These are phyloP conservation scores for Amorpha juglandis DNA, from an alignment of 2,888 invertebrate genomes.

Conservation along the genomic window DNA sequence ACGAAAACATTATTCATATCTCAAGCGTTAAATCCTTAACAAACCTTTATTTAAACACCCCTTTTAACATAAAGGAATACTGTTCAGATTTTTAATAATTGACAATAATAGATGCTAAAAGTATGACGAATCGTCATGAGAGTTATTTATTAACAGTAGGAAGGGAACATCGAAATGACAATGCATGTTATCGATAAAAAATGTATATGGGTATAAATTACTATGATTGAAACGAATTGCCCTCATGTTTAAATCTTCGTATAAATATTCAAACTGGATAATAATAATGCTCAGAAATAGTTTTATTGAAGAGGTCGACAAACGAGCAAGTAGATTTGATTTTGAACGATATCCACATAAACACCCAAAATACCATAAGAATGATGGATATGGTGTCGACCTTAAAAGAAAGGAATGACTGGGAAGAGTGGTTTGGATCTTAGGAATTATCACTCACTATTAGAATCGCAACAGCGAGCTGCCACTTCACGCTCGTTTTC, in stretches of 20 bases:
- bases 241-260: conserved; percentile 59
- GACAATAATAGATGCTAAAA: conserved; percentile 69
- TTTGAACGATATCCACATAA: too few relatives aligned
- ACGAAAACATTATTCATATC: not conserved
- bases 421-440: too few relatives aligned
- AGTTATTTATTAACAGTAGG: conserved; percentile 56
- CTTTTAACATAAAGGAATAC: conserved; percentile 43
- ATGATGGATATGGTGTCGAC: too few relatives aligned
- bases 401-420: too few relatives aligned
- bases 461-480: too few relatives aligned
- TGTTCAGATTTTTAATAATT: conserved; percentile 52
- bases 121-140: conserved; percentile 71
- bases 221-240: conserved; percentile 67
- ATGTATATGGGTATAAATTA: conserved; percentile 51
- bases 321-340: too few relatives aligned
- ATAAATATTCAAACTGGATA: not conserved
- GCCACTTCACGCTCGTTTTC: too few relatives aligned
- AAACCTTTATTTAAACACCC: conserved; percentile 31
- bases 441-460: too few relatives aligned
- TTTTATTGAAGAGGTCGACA: too few relatives aligned
- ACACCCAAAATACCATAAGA: too few relatives aligned
- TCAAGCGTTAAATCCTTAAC: conserved; percentile 22
- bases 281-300: not conserved
- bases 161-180: conserved; percentile 50
- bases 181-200: conserved; percentile 69